These are phyloP conservation scores for Metopolophium dirhodum DNA, from an alignment of 1,140 invertebrate genomes.

Conservation along the genomic window DNA sequence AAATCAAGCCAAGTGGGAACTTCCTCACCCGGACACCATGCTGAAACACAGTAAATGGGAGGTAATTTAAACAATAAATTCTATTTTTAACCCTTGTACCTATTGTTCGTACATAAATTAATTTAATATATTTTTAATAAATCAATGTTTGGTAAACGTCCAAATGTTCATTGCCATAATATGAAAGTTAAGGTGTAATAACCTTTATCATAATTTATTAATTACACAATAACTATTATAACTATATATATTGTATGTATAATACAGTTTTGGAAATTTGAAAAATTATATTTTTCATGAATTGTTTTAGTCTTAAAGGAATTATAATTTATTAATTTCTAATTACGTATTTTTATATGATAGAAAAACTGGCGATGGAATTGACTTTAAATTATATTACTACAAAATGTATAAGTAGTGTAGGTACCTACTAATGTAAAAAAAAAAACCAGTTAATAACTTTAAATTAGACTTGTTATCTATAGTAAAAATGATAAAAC, in stretches of 20 bases:
- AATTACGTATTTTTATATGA: not conserved
- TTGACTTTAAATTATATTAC: not conserved
- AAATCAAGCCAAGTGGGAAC: constrained; percentile 27
- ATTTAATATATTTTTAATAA: not conserved
- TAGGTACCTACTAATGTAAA: not conserved
- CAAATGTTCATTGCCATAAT: not conserved
- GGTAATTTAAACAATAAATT: not conserved
- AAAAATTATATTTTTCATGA: not conserved
- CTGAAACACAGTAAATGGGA: constrained; percentile 16
- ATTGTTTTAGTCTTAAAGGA: not conserved
- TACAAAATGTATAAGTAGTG: not conserved
- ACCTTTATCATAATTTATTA: not conserved
- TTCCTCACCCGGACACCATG: not conserved
- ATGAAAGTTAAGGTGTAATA: not conserved
- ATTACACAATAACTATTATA: not conserved
- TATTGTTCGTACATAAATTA: not conserved
- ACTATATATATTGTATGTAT: not conserved
- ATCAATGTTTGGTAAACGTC: not conserved
- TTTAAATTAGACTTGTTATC: not conserved
- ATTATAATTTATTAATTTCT: not conserved
- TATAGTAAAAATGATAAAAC: not conserved
- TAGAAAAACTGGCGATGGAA: not conserved
- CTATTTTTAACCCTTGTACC: not conserved
- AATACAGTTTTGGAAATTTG: not conserved
- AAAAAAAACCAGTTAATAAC: not conserved